Percentiles rank a stretch among this genome's conserved stretches.
Conservation (phyloP, 2,888 invertebrate species). For the Lydus trimaculatus region DNA sequence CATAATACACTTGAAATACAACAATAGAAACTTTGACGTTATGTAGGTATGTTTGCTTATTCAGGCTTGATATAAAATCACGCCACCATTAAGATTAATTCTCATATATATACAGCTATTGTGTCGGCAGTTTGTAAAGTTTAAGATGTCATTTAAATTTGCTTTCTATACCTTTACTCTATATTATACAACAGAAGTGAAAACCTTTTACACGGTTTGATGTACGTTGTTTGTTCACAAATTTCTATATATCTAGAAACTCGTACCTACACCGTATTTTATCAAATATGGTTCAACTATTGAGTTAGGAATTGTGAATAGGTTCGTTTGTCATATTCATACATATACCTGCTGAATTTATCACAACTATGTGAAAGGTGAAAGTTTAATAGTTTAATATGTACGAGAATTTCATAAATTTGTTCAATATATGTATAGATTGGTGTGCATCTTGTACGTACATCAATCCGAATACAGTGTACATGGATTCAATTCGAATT, state of each 20-base stretch:
- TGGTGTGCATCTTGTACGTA: neutral
- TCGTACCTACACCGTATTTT: slow-evolving; percentile 2
- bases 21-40: slow-evolving; percentile 36
- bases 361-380: neutral
- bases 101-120: slow-evolving; percentile 52
- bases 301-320: neutral
- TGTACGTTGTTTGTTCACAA: neutral
- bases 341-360: neutral
- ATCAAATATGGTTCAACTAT: slow-evolving; percentile 17
- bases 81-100: slow-evolving; percentile 50
- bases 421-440: slow-evolving; percentile 2
- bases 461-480: neutral
- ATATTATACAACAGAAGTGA: neutral
- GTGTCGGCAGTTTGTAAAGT: slow-evolving; percentile 50
- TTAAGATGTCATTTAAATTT: slow-evolving; percentile 37
- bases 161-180: neutral
- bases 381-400: slow-evolving; percentile 1
- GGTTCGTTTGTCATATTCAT: slow-evolving; percentile 9
- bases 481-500: neutral
- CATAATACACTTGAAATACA: neutral
- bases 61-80: slow-evolving; percentile 44
- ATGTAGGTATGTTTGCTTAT: slow-evolving; percentile 24
- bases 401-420: slow-evolving; percentile 10
- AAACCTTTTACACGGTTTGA: neutral
- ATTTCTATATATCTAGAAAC: neutral